Conservation (phyloP, 2,888 invertebrate species). For the Aphidius colemani region DNA sequence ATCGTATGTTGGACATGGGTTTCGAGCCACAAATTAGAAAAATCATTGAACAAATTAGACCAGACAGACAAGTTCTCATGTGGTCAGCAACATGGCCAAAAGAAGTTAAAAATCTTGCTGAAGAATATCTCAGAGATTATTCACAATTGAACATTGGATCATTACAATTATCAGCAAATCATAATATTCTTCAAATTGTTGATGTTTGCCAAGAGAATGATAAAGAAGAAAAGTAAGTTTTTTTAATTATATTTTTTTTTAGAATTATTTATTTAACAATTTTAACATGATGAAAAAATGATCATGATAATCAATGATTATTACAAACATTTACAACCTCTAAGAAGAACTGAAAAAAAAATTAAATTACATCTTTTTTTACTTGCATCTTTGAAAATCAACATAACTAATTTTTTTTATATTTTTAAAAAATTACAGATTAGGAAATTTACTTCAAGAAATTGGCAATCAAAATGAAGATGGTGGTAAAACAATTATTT, state of each 20-base stretch:
- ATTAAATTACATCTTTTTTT: neutral
- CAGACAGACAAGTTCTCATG: conserved; percentile 95
- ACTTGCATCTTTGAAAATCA: too few species aligned
- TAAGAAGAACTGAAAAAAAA: conserved; percentile 56
- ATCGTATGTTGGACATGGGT: conserved; percentile 97
- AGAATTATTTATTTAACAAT: neutral
- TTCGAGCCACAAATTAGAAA: conserved; percentile 96
- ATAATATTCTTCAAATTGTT: conserved; percentile 95
- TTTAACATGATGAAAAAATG: conserved; percentile 44
- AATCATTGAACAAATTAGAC: conserved; percentile 90
- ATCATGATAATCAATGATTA: conserved; percentile 50
- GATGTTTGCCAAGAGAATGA: conserved; percentile 89
- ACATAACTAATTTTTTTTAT: conserved; percentile 13
- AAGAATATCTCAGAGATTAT: conserved; percentile 89
- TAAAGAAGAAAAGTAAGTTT: conserved; percentile 69
- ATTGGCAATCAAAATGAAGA: conserved; percentile 79
- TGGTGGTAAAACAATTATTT: conserved; percentile 91
- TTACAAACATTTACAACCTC: conserved; percentile 45
- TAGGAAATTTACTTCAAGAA: conserved; percentile 78
- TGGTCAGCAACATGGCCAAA: conserved; percentile 99
- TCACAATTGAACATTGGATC: conserved; percentile 92
- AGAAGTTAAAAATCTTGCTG: conserved; percentile 89
- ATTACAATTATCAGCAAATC: conserved; percentile 85
- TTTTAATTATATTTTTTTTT: too few species aligned
- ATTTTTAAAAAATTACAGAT: conserved; percentile 61